Evolutionary conservation across 2,888 invertebrate genomes (phyloP), one percentile per base, ranked within the genome.

Genomic region (Drosophila subsilvestris): DNA sequence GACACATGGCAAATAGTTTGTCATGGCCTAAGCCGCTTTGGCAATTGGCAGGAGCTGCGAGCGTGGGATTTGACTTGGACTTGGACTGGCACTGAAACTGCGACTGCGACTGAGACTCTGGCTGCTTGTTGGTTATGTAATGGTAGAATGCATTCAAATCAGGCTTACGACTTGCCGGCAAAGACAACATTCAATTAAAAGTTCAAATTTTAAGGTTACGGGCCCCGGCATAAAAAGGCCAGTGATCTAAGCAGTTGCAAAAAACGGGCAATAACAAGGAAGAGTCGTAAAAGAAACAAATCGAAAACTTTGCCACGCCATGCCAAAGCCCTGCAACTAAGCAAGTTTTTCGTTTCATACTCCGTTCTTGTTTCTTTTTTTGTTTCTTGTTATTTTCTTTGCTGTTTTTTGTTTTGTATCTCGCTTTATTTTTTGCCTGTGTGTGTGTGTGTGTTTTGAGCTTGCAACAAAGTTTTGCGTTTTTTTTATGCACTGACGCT

Each of bases 141-240:
- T 37, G 14, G 37, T 14, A 14, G 14, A 7, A 0, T 14, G 48
- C 65, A 49, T 66, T 54, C 62, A 72, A 63, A 48, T 60, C 65
- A 44, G 62, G 70, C 71, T 69, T 56, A 44, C 49, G 65, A 65
- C 27, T 65, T 48, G 65, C 65, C 32, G 47, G 51, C 72, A 68
- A 71, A 74, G 81, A 61, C 66, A 76, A 84, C 74, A 76, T 86
- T 86, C 85, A 83, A 84, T 83, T 86, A 86, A 76, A 79, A 85
- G 59, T 81, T 82, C 57, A 48, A 44, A 63, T 63, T 74, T 72
- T 72, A 51, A 29, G 56, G 72, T 32, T 27, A 7, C 9, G 37
- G 45, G n/a, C 14, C 27, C 8, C 2, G 37, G 53, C 50, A 55
- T 48, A 53, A 37, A 37, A 47, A 18, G 22, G 7, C 12, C 44